A percentile compares a stretch with the other conserved stretches of the same genome.
Evolutionary conservation across 2,797 vertebrate genomes (phyloP).

Genomic region (Morelia viridis): DNA sequence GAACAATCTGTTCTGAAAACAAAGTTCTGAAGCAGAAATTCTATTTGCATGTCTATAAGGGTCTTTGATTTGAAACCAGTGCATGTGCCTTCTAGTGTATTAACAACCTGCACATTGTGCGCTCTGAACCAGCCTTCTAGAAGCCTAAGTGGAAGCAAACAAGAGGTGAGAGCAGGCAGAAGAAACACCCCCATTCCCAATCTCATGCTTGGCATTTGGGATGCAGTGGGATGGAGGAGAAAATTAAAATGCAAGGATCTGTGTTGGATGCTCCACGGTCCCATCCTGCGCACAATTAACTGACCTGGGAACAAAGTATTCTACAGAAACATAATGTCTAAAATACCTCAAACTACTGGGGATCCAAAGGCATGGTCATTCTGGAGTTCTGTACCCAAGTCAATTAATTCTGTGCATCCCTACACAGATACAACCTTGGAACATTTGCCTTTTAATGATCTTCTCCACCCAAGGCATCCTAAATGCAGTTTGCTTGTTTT

Average conservation of each 20-base stretch:
- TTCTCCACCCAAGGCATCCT: no score
- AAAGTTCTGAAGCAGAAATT: background rate
- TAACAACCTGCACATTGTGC: no score
- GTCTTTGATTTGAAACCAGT: background rate
- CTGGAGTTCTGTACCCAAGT: background rate
- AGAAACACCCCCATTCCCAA: background rate
- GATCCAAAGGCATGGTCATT: background rate
- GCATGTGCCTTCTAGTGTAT: no score
- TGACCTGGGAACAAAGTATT: background rate
- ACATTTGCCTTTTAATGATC: no score
- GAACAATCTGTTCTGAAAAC: background rate
- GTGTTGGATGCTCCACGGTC: background rate
- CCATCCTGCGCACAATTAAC: background rate
- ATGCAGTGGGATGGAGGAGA: background rate
- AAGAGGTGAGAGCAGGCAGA: background rate
- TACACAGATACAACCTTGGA: background rate
- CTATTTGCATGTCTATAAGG: background rate
- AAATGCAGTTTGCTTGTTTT: no score
- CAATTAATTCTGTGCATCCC: background rate
- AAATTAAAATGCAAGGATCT: background rate
- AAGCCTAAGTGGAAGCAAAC: background rate
- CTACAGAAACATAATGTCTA: background rate
- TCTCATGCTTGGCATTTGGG: background rate
- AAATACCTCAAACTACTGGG: background rate
- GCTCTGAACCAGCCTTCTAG: background rate